A percentile compares a stretch with the other conserved stretches of the same genome.
phyloP scores from a whole-genome alignment of 1,140 invertebrate species.

The Cherax destructor region DNA sequence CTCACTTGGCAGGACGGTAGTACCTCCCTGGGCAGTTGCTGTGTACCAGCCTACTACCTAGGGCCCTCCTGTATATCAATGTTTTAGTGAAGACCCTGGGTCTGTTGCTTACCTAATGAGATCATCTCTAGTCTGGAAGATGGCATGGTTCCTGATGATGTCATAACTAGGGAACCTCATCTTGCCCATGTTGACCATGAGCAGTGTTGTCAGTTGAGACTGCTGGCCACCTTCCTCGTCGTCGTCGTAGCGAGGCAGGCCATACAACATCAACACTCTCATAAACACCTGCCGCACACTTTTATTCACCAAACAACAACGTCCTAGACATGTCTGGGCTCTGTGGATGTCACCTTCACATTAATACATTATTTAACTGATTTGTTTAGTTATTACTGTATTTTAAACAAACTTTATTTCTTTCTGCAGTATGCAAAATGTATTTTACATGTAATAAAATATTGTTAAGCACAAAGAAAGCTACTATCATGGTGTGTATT shows the following conservation, averaged over 20 bases:
- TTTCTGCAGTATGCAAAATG: no score
- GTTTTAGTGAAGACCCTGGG: no score
- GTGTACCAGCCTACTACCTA: no score
- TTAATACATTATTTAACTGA: no score
- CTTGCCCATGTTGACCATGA: constrained; percentile 77
- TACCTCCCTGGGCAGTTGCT: no score
- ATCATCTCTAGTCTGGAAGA: constrained; percentile 76
- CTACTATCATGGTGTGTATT: no score
- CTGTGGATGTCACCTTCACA: not conserved
- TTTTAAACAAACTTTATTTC: no score
- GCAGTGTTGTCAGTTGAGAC: constrained; percentile 76
- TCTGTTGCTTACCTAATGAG: constrained; percentile 75
- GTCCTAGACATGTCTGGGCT: constrained; percentile 71
- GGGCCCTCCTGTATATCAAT: no score
- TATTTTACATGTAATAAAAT: no score
- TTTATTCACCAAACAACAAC: constrained; percentile 75
- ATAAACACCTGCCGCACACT: constrained; percentile 75
- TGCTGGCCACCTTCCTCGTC: constrained; percentile 75
- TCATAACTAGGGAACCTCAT: constrained; percentile 77
- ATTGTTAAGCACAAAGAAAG: no score
- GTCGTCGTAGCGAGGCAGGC: constrained; percentile 75
- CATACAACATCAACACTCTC: constrained; percentile 76
- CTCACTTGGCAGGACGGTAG: no score
- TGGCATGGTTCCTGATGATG: constrained; percentile 74
- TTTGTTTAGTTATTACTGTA: no score